Base-by-base conservation (phyloP, 2,888 invertebrate species). In the Orchestes rusci region DNA sequence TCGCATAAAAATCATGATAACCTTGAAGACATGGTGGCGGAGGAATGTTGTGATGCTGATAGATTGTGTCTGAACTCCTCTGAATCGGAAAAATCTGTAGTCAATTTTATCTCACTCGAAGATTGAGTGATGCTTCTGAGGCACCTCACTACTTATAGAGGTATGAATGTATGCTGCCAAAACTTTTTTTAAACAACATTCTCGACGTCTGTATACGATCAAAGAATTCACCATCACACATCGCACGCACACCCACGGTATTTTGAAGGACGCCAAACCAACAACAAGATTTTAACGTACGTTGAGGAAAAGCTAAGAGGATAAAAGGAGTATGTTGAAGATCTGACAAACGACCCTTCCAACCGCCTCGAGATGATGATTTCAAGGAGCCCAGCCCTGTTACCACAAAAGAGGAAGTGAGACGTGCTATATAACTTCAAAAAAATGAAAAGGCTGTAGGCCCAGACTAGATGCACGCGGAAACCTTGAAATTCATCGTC, bases 251-350 rank as follows among this genome's bases (percentile, higher is more conserved):
- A 23, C 10, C 23, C 23, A 23, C 23, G 10, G 23, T 23, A 23
- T 23, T 23, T 23, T 23, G 23, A 23, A 23, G 10, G 23, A 23
- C 23, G 10, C 10, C 5, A 23, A 23, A 7, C 10, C 5, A 23
- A 23, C 10, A 23, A 23, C 23, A 27, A 35, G 13, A 42, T 42
- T 17, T 23, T 42, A 38, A 28, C 28, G 13, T 16, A 16, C 1
- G 15, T 27, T 16, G 36, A 42, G 28, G 36, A 42, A 35, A 37
- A 39, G 16, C 27, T 42, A 18, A 38, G 27, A 42, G 23, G 42
- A 42, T 38, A 28, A 31, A 41, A 41, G 20, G 16, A 35, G 16
- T 39, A 39, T 4, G 39, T 37, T 16, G 32, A 40, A 12, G 17
- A 12, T 13, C 33, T 19, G n/a, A 16, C 17, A 27, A 8, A 16